Base-by-base conservation (phyloP, 2,888 invertebrate species). In the Chaetoderma sp. region DNA sequence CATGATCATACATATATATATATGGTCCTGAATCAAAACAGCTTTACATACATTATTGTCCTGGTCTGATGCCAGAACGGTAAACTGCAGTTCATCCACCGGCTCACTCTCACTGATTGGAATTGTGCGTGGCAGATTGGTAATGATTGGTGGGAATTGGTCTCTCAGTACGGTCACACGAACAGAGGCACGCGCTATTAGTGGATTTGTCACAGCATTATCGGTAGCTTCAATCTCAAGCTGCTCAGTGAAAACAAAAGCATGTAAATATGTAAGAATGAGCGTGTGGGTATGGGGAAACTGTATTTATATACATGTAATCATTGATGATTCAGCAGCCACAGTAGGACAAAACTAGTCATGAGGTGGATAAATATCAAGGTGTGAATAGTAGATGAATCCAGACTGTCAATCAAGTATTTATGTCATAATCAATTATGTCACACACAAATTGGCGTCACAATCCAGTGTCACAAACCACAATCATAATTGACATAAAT, bases 121-220 rank as follows among this genome's bases (percentile, higher is more conserved):
- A 13, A 68, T 50, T 2, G 61, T 57, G 4, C 1, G 3, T 16
- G 78, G 78, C 6, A 82, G 64, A 47, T 79, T 79, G 5, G 68
- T 47, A 44, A 79, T 81, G 2, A 33, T 50, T 8, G 83, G 82
- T 16, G 42, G 36, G n/a, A 18, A 55, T 13, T 61, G 44, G 50
- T 81, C 82, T 28, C 83, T 66, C 0, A 71, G 68, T n/a, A 84
- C 83, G 45, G 57, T 71, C 8, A 83, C 76, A 18, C 54, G 68
- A 4, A 82, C 74, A 8, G 61, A 33, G 4, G 71, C 74, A 10
- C n/a, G n/a, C n/a, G n/a, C n/a, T n/a, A n/a, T n/a, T n/a, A n/a
- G n/a, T n/a, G n/a, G n/a, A n/a, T n/a, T n/a, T n/a, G n/a, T n/a
- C n/a, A n/a, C n/a, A n/a, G n/a, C n/a, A 68, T 79, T 73, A 60